These are phyloP conservation scores for Nowickia ferox DNA, from an alignment of 2,888 invertebrate genomes.

Conservation along the genomic window DNA sequence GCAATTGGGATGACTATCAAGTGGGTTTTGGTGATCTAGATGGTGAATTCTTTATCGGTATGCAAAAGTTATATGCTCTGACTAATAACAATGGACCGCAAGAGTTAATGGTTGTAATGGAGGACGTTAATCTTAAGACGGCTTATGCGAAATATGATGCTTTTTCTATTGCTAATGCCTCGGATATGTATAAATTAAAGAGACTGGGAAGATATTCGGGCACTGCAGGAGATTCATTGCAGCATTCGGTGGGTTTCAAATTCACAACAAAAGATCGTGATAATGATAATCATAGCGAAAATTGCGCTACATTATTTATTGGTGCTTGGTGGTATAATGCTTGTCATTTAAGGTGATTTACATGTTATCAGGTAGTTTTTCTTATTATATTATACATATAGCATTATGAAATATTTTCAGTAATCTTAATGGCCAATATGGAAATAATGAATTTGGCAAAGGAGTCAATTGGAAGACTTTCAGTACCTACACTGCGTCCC, in stretches of 20 bases:
- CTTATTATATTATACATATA: neutral
- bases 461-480: constrained; percentile 89
- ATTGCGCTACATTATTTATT: constrained; percentile 87
- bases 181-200: constrained; percentile 87
- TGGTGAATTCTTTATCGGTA: constrained; percentile 89
- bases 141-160: constrained; percentile 86
- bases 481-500: constrained; percentile 86
- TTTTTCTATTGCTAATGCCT: constrained; percentile 87
- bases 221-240: constrained; percentile 87
- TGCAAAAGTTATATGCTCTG: constrained; percentile 86
- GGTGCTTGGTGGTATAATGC: constrained; percentile 91
- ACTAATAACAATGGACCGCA: constrained; percentile 81
- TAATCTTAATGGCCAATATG: constrained; percentile 88
- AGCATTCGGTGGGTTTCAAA: constrained; percentile 87
- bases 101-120: constrained; percentile 86
- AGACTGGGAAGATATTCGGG: constrained; percentile 87
- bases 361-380: no score
- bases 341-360: constrained; percentile 80
- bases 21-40: constrained; percentile 88
- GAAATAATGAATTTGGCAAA: constrained; percentile 83
- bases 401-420: constrained; percentile 77
- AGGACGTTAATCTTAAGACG: constrained; percentile 85
- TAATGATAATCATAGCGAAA: constrained; percentile 86
- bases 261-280: constrained; percentile 88
- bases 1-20: constrained; percentile 87